phyloP scores from a whole-genome alignment of 2,797 vertebrate species.

The Amphiprion clarkii region DNA sequence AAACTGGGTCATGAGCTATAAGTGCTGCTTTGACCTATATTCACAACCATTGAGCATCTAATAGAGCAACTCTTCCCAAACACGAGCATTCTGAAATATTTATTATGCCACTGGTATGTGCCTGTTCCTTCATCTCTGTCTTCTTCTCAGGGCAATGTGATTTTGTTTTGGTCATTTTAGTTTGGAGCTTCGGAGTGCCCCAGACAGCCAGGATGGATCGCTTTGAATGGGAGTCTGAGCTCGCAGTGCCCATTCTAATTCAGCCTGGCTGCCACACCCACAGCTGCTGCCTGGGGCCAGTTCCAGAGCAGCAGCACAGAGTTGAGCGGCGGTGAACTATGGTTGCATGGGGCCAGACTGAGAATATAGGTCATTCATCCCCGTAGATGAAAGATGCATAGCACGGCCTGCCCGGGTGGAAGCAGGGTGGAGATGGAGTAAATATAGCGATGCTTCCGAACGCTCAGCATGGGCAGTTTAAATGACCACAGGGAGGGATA shows the following conservation, averaged over 20 bases:
- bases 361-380: slow-evolving; percentile 81
- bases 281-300: slow-evolving; percentile 62
- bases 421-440: slow-evolving; percentile 70
- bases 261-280: slow-evolving; percentile 72
- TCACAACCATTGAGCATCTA: slow-evolving; percentile 44
- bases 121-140: slow-evolving; percentile 20
- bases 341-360: slow-evolving; percentile 61
- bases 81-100: slow-evolving; percentile 65
- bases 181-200: slow-evolving; percentile 35
- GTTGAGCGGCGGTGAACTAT: slow-evolving; percentile 55
- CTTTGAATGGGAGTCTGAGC: slow-evolving; percentile 48
- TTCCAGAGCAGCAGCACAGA: slow-evolving; percentile 41
- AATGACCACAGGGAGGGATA: slow-evolving; percentile 69
- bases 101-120: slow-evolving; percentile 26
- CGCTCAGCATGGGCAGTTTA: slow-evolving; percentile 58
- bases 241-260: slow-evolving; percentile 61
- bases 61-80: slow-evolving; percentile 53
- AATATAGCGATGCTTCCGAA: slow-evolving; percentile 75
- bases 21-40: slow-evolving; percentile 76
- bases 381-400: slow-evolving; percentile 77
- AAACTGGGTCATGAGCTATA: slow-evolving; percentile 75
- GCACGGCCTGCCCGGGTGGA: slow-evolving; percentile 57
- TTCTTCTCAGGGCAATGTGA: slow-evolving; percentile 18
- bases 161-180: slow-evolving; percentile 56
- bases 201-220: slow-evolving; percentile 49